Evolutionary conservation across 92 coral and sea anemone genomes (phyloP).

Genomic region (Parazoanthus darwini): DNA sequence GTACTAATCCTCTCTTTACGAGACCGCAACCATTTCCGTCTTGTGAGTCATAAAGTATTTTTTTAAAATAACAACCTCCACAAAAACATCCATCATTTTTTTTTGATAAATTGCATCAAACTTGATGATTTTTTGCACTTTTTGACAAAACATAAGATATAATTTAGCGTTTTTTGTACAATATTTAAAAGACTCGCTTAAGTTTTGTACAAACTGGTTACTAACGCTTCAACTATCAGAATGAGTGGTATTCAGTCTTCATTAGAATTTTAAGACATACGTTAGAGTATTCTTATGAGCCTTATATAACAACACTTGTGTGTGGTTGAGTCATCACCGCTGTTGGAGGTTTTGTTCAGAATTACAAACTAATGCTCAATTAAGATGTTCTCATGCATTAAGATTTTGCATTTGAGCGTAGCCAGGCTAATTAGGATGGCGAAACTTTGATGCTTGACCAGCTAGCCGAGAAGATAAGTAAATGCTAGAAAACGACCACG

Average conservation of each 20-base stretch:
- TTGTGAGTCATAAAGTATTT: background rate
- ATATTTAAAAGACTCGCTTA: background rate
- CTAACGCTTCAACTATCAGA: background rate
- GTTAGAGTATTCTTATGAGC: background rate
- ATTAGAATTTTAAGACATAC: too few relatives aligned
- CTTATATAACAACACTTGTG: background rate
- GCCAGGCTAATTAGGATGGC: background rate
- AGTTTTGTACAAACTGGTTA: too few relatives aligned
- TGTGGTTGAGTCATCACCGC: background rate
- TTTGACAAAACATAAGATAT: background rate
- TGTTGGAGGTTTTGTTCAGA: background rate
- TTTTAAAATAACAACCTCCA: background rate
- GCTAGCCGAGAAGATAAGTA: background rate
- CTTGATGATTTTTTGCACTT: too few relatives aligned
- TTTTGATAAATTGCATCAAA: background rate
- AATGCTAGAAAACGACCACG: too few relatives aligned
- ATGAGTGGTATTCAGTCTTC: background rate
- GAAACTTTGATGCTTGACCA: background rate
- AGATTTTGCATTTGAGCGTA: too few relatives aligned
- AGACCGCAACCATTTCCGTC: background rate
- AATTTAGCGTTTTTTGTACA: background rate
- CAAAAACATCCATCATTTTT: background rate
- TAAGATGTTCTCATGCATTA: background rate
- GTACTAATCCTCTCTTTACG: background rate
- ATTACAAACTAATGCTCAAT: background rate